Conservation (phyloP, 2,888 invertebrate species). For the Luffia ferchaultella region DNA sequence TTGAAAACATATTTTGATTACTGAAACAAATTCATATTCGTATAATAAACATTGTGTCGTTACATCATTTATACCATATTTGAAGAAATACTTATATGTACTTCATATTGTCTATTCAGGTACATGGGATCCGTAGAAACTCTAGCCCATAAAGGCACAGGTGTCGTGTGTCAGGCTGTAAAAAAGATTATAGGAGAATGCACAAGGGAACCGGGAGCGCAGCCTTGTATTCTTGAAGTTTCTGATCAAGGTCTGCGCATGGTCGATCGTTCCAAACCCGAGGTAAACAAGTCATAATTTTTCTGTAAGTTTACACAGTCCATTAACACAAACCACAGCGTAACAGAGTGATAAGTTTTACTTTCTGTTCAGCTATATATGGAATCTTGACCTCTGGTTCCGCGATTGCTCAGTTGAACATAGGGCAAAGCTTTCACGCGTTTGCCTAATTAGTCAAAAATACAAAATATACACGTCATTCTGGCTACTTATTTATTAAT, state of each 20-base stretch:
- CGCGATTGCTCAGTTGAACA: no score
- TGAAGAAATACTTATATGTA: no score
- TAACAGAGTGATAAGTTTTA: no score
- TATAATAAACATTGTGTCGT: neutral
- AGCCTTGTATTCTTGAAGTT: conserved; percentile 90
- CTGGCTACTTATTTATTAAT: no score
- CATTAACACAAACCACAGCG: no score
- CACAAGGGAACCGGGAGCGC: conserved; percentile 74
- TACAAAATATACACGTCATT: no score
- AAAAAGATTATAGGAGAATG: conserved; percentile 81
- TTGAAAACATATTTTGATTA: neutral
- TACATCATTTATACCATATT: neutral
- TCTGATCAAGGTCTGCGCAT: conserved; percentile 95
- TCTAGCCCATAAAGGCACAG: conserved; percentile 95
- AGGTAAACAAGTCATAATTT: conserved; percentile 51
- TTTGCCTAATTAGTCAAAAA: no score
- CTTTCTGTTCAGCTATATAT: no score
- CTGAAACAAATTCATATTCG: neutral
- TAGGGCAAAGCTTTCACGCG: no score
- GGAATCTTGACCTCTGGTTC: no score
- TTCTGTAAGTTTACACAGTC: neutral
- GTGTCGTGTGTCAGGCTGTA: conserved; percentile 92
- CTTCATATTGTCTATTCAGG: conserved; percentile 23
- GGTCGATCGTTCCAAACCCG: conserved; percentile 87
- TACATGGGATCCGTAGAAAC: conserved; percentile 98